Evolutionary conservation across 2,888 invertebrate genomes (phyloP).

Genomic region (Amiota minor): DNA sequence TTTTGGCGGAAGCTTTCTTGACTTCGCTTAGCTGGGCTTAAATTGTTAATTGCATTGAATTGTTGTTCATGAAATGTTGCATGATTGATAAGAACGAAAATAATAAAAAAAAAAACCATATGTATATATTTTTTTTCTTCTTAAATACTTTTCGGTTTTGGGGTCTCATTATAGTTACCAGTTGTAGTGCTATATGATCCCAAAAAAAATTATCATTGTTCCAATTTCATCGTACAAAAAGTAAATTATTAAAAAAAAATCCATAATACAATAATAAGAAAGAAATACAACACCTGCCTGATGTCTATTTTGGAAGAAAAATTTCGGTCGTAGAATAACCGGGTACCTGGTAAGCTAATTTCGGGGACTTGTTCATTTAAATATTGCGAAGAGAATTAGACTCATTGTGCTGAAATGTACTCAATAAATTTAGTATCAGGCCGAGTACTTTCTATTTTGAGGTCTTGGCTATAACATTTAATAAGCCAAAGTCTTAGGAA

Average conservation of each 20-base stretch:
- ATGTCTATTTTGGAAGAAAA: too few species aligned
- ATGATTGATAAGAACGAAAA: conserved; percentile 61
- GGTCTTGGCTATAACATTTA: too few species aligned
- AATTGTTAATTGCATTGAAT: conserved; percentile 41
- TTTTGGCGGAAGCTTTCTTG: conserved; percentile 16
- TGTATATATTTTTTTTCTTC: conserved; percentile 46
- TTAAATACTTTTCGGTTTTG: not conserved
- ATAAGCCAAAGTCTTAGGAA: too few species aligned
- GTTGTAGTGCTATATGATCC: conserved; percentile 17
- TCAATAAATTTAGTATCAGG: too few species aligned
- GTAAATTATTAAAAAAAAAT: conserved; percentile 10
- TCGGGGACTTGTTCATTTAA: too few species aligned
- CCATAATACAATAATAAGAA: not conserved
- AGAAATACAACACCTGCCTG: too few species aligned
- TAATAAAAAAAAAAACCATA: conserved; percentile 56
- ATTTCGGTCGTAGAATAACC: too few species aligned
- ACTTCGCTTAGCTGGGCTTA: not conserved
- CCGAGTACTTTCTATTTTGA: too few species aligned
- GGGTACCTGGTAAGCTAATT: too few species aligned
- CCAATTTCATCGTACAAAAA: conserved; percentile 5
- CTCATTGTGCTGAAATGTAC: too few species aligned
- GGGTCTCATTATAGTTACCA: conserved; percentile 21
- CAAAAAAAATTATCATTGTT: conserved; percentile 12
- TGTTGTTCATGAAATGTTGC: conserved; percentile 68
- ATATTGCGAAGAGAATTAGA: too few species aligned